These are phyloP conservation scores for Incurvaria masculella DNA, from an alignment of 2,888 invertebrate genomes.

Conservation along the genomic window DNA sequence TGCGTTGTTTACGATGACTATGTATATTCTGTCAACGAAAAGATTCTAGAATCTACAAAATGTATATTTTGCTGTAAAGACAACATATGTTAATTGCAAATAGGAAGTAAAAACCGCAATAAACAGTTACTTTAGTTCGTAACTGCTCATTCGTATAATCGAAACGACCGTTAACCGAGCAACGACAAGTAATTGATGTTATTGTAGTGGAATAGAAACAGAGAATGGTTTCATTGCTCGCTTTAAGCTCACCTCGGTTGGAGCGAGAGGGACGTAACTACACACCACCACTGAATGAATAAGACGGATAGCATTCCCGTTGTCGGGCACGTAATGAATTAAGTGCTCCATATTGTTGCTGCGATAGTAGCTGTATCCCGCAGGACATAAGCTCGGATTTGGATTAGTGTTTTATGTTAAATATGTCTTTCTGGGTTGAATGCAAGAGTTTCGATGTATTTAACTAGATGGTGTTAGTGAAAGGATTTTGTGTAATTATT, in stretches of 20 bases:
- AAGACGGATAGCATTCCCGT: not conserved
- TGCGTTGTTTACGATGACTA: no score
- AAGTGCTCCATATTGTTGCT: slow-evolving; percentile 35
- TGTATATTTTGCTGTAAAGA: no score
- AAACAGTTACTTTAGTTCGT: no score
- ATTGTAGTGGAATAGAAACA: slow-evolving; percentile 51
- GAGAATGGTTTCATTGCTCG: slow-evolving; percentile 9
- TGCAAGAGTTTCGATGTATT: not conserved
- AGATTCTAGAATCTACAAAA: no score
- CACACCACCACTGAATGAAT: slow-evolving; percentile 9
- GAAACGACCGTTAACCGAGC: slow-evolving; percentile 25
- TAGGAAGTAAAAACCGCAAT: no score
- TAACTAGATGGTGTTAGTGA: slow-evolving; percentile 13
- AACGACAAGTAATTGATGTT: slow-evolving; percentile 37
- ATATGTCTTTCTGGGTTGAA: not conserved
- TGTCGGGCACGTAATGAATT: slow-evolving; percentile 30
- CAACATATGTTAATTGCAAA: no score
- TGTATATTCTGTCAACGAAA: no score
- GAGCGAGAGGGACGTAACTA: not conserved
- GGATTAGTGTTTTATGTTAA: not conserved
- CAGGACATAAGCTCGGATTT: slow-evolving; percentile 29
- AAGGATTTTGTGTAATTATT: slow-evolving; percentile 3
- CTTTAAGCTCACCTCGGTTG: not conserved
- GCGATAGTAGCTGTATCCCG: slow-evolving; percentile 36
- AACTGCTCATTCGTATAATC: slow-evolving; percentile 19